phyloP scores from a whole-genome alignment of 37 sponge, comb jelly and placozoan genomes.

The Beroe ovata region DNA sequence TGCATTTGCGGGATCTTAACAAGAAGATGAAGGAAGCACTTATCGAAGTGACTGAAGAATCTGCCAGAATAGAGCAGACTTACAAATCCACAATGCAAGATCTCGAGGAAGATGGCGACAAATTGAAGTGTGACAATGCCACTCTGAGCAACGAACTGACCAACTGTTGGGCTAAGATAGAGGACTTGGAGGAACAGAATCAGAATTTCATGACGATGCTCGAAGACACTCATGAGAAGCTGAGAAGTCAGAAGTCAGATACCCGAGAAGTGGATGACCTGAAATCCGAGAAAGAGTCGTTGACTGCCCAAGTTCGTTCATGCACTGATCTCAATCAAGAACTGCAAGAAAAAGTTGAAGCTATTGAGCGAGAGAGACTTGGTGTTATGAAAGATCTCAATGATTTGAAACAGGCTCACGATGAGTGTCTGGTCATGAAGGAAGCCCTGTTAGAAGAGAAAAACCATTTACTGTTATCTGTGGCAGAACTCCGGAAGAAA shows the following conservation, averaged over 20 bases:
- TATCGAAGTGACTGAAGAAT: constrained; percentile 41
- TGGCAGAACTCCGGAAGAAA: background rate
- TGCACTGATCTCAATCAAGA: background rate
- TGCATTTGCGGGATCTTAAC: background rate
- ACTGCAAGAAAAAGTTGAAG: background rate
- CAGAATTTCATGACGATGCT: constrained; percentile 16
- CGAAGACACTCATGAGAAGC: background rate
- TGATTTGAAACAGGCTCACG: background rate
- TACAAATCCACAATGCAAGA: constrained; percentile 40
- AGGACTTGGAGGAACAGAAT: constrained; percentile 37
- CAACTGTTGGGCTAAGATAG: constrained; percentile 48
- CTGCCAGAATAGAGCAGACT: constrained; percentile 40
- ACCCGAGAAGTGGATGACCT: background rate
- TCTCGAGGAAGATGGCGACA: constrained; percentile 1
- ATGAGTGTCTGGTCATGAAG: background rate
- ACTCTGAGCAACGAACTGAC: background rate
- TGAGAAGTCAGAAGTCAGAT: background rate
- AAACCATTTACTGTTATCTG: background rate
- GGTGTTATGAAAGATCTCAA: background rate
- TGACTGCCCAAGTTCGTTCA: background rate
- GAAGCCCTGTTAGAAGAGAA: background rate
- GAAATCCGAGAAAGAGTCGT: background rate
- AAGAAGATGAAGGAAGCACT: constrained; percentile 60
- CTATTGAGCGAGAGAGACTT: background rate
- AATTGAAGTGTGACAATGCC: constrained; percentile 13